These are phyloP conservation scores for Strongylocentrotus purpuratus DNA, from an alignment of 35 echinoderm and acorn worm species.

Conservation along the genomic window DNA sequence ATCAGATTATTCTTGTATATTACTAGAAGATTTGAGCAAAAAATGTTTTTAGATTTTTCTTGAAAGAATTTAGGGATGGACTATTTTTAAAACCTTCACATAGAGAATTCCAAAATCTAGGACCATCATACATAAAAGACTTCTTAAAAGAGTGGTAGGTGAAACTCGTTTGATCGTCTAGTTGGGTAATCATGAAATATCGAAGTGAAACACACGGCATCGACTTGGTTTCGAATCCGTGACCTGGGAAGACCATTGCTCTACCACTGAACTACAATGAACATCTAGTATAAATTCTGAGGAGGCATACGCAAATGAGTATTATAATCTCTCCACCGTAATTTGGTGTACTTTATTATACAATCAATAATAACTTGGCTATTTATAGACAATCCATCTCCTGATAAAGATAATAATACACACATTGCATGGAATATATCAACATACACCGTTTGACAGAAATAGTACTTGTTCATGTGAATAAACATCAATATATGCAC, in stretches of 20 bases:
- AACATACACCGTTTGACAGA: neutral
- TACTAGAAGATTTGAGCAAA: no score
- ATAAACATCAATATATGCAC: neutral
- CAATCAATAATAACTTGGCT: neutral
- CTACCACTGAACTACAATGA: neutral
- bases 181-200: no score
- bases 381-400: neutral
- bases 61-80: no score
- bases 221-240: no score
- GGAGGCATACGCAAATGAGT: neutral
- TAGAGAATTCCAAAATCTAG: no score
- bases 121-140: no score
- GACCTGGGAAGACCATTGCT: neutral
- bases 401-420: neutral
- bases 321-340: slow-evolving; percentile 6
- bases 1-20: no score
- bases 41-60: no score
- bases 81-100: no score
- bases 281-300: neutral
- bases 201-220: no score
- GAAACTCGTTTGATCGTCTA: no score
- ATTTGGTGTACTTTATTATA: neutral
- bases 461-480: neutral
- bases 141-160: no score
- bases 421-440: neutral